A percentile compares a stretch with the other conserved stretches of the same genome.
These are phyloP conservation scores for Apaloderma vittatum DNA, from an alignment of 2,113 vertebrate genomes.

Conservation along the genomic window DNA sequence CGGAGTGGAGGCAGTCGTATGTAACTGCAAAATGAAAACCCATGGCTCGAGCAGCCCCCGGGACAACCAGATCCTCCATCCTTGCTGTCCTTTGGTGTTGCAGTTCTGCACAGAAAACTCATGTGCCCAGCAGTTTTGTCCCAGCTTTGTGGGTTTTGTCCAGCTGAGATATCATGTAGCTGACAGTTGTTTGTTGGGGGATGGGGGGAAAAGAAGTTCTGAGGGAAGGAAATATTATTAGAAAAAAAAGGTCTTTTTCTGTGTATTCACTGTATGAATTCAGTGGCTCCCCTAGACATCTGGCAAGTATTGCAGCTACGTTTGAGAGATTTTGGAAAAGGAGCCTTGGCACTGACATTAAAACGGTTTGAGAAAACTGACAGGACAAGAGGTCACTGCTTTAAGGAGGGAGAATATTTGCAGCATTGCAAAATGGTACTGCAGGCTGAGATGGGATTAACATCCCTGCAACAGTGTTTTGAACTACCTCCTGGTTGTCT, in stretches of 20 bases:
- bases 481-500: not conserved
- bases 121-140: not conserved
- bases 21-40: not conserved
- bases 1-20: fast-evolving
- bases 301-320: not conserved
- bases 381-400: not conserved
- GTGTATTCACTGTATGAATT: not conserved
- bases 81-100: not conserved
- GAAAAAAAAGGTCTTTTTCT: not conserved
- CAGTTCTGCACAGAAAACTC: not conserved
- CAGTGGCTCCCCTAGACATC: not conserved
- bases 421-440: not conserved
- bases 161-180: not conserved
- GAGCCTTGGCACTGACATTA: not conserved
- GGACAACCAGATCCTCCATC: not conserved
- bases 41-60: fast-evolving
- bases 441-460: slow-evolving; percentile 2
- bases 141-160: not conserved
- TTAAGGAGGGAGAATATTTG: not conserved
- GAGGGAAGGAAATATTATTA: not conserved
- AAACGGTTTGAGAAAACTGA: not conserved
- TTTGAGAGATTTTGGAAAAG: not conserved
- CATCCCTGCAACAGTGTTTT: not conserved
- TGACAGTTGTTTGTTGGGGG: not conserved
- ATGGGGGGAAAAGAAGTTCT: not conserved